Evolutionary conservation across 2,888 invertebrate genomes (phyloP).

Genomic region (Drosophila neoperkinsi): DNA sequence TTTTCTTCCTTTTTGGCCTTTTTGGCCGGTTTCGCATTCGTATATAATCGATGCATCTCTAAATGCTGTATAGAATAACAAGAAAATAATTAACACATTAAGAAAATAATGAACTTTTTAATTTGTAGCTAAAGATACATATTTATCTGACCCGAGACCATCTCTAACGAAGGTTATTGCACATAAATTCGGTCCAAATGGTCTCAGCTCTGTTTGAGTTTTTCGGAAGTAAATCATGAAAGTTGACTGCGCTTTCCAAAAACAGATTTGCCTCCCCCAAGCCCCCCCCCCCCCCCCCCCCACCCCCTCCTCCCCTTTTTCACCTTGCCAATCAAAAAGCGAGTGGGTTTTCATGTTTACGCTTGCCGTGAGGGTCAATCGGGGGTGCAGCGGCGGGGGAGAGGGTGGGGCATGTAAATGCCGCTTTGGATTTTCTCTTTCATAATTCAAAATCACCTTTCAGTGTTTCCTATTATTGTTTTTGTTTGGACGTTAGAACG

Average conservation of each 20-base stretch:
- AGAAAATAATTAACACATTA: background rate
- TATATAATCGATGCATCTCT: background rate
- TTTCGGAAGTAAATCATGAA: slow-evolving; percentile 74
- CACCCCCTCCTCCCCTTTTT: too few species aligned
- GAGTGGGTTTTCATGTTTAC: slow-evolving; percentile 19
- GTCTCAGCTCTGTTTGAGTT: slow-evolving; percentile 48
- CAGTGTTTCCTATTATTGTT: slow-evolving; percentile 45
- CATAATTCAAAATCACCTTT: slow-evolving; percentile 77
- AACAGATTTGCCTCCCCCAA: slow-evolving; percentile 32
- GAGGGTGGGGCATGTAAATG: slow-evolving; percentile 41
- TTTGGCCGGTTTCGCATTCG: background rate
- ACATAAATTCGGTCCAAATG: slow-evolving; percentile 47
- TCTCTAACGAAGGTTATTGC: background rate
- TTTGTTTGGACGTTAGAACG: slow-evolving; percentile 12
- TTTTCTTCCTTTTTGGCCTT: too few species aligned
- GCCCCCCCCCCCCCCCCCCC: background rate
- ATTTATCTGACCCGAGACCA: slow-evolving; percentile 7
- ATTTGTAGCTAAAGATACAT: background rate
- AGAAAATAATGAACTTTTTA: background rate
- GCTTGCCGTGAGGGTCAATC: background rate
- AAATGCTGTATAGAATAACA: background rate
- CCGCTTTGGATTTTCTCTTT: slow-evolving; percentile 59
- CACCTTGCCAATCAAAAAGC: slow-evolving; percentile 2
- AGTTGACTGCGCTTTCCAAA: slow-evolving; percentile 63
- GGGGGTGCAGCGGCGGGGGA: background rate